A percentile compares a stretch with the other conserved stretches of the same genome.
Conservation (phyloP, 2,888 invertebrate species). For the Drosophila meridiana region DNA sequence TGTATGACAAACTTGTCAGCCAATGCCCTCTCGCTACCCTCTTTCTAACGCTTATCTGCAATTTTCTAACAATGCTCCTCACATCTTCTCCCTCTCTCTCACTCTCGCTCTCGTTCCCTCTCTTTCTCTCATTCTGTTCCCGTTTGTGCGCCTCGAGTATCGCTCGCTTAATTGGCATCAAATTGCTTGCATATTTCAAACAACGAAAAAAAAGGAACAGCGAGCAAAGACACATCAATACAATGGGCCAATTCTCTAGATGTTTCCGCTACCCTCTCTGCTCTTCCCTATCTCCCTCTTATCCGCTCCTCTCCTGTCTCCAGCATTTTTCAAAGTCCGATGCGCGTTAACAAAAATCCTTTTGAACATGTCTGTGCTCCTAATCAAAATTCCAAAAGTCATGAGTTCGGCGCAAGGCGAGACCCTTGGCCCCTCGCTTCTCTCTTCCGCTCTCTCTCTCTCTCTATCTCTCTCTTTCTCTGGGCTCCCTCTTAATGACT, state of each 20-base stretch:
- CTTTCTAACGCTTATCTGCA: slow-evolving; percentile 43
- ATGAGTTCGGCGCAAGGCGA: slow-evolving; percentile 55
- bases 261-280: background rate
- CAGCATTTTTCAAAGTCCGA: slow-evolving; percentile 77
- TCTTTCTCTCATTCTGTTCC: background rate
- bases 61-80: slow-evolving; percentile 1
- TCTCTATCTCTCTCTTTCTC: background rate
- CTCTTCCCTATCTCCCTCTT: background rate
- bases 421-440: slow-evolving; percentile 36
- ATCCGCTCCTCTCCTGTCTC: slow-evolving; percentile 5
- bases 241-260: slow-evolving; percentile 61
- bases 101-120: background rate
- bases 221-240: slow-evolving; percentile 70
- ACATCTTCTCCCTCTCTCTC: background rate
- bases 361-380: slow-evolving; percentile 81
- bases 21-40: background rate
- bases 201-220: slow-evolving; percentile 42
- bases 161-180: slow-evolving; percentile 77
- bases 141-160: slow-evolving; percentile 25
- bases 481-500: slow-evolving; percentile 67
- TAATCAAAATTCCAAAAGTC: slow-evolving; percentile 81
- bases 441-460: background rate
- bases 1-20: slow-evolving; percentile 39
- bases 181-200: slow-evolving; percentile 78
- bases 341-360: slow-evolving; percentile 80